Evolutionary conservation across 2,888 invertebrate species (phyloP).

Genomic region (Zygothrica quintamaculata): DNA sequence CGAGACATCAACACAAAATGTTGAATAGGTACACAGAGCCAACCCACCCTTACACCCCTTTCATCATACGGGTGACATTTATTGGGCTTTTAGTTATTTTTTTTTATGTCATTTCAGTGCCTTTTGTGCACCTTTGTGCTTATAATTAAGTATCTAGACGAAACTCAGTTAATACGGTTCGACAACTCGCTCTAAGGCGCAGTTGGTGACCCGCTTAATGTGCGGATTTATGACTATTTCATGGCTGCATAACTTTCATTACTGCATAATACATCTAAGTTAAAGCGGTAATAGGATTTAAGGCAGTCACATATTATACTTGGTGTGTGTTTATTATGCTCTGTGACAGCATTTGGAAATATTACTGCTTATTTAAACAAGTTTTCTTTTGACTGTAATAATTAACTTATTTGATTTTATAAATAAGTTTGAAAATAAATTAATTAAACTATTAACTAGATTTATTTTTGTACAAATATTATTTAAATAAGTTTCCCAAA

Average conservation of each 20-base stretch:
- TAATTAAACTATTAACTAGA: no score
- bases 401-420: no score
- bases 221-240: conserved; percentile 60
- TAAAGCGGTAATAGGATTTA: conserved; percentile 1
- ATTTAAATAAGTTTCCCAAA: no score
- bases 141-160: conserved; percentile 71
- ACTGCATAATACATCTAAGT: conserved; percentile 61
- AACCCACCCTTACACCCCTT: no score
- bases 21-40: conserved; percentile 18
- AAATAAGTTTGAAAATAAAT: no score
- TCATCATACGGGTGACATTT: conserved; percentile 8
- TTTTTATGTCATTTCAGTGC: conserved; percentile 2
- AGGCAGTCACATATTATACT: conserved; percentile 7
- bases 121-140: conserved; percentile 53
- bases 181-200: conserved; percentile 9
- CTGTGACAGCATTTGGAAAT: background rate
- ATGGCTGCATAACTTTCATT: conserved; percentile 54
- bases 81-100: conserved; percentile 18
- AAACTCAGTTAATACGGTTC: conserved; percentile 25
- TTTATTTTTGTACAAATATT: no score
- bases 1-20: conserved; percentile 56
- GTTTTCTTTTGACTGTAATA: no score
- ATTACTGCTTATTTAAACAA: background rate
- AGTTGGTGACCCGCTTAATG: conserved; percentile 20
- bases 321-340: conserved; percentile 25